Percentiles rank a stretch among this genome's conserved stretches.
Conservation (phyloP, 2,888 invertebrate genomes). For the Capitulum mitella region DNA sequence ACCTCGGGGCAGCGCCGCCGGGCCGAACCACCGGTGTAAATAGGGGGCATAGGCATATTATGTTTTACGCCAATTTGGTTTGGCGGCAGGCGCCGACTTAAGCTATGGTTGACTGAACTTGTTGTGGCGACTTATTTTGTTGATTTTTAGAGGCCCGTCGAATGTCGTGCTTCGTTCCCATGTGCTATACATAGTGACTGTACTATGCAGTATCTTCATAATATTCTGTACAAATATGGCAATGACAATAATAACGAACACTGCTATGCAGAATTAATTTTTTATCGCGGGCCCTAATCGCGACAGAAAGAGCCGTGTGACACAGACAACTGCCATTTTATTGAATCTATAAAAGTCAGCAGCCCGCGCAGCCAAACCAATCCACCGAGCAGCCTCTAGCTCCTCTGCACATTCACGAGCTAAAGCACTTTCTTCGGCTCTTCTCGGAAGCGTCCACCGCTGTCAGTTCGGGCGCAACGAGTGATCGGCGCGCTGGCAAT, state of each 20-base stretch:
- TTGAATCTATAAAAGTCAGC: no score
- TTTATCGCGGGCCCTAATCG: no score
- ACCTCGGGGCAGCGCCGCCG: no score
- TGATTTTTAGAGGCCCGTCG: background rate
- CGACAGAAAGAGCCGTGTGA: no score
- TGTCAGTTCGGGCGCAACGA: no score
- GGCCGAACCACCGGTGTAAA: background rate
- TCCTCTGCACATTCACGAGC: no score
- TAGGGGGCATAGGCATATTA: constrained; percentile 20
- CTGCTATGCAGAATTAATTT: background rate
- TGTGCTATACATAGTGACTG: constrained; percentile 22
- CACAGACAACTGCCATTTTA: no score
- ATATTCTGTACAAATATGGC: constrained; percentile 22
- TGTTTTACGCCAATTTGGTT: background rate
- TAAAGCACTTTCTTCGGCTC: no score
- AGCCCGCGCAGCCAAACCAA: no score
- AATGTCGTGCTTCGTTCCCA: background rate
- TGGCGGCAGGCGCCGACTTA: background rate
- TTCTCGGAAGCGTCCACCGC: no score
- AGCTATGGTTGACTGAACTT: background rate
- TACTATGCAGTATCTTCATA: constrained; percentile 15
- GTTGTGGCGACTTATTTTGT: constrained; percentile 22
- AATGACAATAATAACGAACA: constrained; percentile 11
- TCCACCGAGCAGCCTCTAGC: no score
- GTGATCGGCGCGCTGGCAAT: no score